Evolutionary conservation across 2,113 vertebrate species (phyloP).

Genomic region (Onychostruthus taczanowskii): DNA sequence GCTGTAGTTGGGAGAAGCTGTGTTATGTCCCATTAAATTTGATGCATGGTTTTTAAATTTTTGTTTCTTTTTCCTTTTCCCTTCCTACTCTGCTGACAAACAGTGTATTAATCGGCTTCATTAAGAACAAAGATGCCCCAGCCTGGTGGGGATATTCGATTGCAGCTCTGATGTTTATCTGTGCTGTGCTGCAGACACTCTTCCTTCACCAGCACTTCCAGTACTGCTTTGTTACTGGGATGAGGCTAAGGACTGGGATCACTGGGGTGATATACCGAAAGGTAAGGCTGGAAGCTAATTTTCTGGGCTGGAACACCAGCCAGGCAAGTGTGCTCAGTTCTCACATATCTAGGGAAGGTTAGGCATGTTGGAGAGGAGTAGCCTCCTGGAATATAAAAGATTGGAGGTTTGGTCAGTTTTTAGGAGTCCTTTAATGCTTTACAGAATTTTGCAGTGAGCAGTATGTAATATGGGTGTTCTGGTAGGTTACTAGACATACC

Average conservation of each 20-base stretch:
- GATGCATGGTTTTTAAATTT: neutral
- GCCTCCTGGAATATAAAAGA: neutral
- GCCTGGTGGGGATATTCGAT: constrained; percentile 92
- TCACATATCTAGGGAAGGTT: neutral
- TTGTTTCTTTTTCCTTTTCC: neutral
- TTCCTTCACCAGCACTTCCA: constrained; percentile 89
- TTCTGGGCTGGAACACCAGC: neutral
- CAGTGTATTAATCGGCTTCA: constrained; percentile 88
- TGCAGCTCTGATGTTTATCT: constrained; percentile 89
- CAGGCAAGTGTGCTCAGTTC: neutral
- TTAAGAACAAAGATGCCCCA: constrained; percentile 76
- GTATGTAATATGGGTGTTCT: neutral
- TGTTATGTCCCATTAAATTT: constrained; percentile 32
- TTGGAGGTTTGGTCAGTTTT: neutral
- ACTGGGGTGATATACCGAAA: constrained; percentile 91
- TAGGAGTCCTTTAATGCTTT: neutral
- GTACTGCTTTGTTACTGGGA: constrained; percentile 84
- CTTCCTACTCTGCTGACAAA: neutral
- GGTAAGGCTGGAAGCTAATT: constrained; percentile 69
- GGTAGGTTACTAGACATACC: neutral
- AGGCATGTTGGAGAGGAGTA: neutral
- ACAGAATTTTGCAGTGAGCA: neutral
- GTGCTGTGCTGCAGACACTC: constrained; percentile 84
- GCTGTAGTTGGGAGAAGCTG: neutral
- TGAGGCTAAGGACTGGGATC: constrained; percentile 87